Evolutionary conservation across 2,797 vertebrate species (phyloP), one percentile per base, ranked within the genome.

Genomic region (Anabas testudineus): DNA sequence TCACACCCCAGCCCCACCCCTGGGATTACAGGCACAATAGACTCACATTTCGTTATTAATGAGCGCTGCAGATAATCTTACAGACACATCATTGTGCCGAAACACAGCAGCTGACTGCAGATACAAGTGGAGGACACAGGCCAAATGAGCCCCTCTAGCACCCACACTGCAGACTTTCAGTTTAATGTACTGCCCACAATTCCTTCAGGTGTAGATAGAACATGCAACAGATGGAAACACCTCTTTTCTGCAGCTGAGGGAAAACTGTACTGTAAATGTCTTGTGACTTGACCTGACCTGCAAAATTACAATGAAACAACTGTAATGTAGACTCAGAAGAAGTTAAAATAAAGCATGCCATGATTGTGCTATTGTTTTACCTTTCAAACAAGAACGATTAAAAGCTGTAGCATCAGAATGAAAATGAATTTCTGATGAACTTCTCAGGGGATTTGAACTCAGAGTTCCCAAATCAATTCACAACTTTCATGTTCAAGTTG

Each of bases 1-100:
- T 89, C 87, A 90, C 79, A 53, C 69, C 24, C 14, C 4, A 10
- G 47, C 36, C 1, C 12, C 34, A 60, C 64, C 80, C 54, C 28
- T 4, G 80, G 72, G 70, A 88, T 86, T 72, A 81, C 32, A 61
- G 45, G 66, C 49, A 83, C 79, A 81, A 82, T 77, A 69, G 46
- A 64, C 34, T 61, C 58, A 51, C 55, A 76, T 82, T 83, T 80
- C 37, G 61, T 87, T 85, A n/a, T 73, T 80, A 88, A 88, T 77
- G 67, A 85, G 73, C 16, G 36, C 61, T 51, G 49, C 67, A 62
- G 67, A 70, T 74, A 66, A 61, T 53, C 68, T 74, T 34, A 59
- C 64, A n/a, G 74, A 80, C 34, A 62, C 36, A 73, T 75, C 47
- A 49, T 36, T 28, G n/a, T 30, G 22, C 18, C 39, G 37, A 74